Percentiles rank a stretch among this genome's conserved stretches.
Evolutionary conservation across 2,113 vertebrate species (phyloP).

Genomic region (Rhinoderma darwinii): DNA sequence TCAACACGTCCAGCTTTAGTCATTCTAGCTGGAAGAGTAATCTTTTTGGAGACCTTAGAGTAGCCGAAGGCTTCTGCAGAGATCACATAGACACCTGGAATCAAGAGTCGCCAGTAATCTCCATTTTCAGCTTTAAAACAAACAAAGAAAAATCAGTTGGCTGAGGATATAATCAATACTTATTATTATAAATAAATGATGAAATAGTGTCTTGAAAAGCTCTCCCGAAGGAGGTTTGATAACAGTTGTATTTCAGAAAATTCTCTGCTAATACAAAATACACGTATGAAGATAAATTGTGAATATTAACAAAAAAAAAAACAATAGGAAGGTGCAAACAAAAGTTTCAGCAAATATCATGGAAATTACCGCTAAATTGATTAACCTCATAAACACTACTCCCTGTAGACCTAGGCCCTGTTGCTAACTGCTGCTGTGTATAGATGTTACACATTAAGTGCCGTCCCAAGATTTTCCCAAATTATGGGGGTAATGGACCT

Average conservation of each 20-base stretch:
- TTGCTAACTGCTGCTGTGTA: too few relatives aligned
- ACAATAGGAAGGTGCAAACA: neutral
- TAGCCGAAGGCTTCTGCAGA: constrained; percentile 85
- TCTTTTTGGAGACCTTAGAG: constrained; percentile 83
- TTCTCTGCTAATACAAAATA: constrained; percentile 37
- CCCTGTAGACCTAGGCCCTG: too few relatives aligned
- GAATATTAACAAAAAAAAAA: constrained; percentile 22
- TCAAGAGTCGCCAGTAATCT: constrained; percentile 93
- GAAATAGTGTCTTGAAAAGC: constrained; percentile 37
- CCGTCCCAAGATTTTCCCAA: too few relatives aligned
- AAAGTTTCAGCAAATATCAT: neutral
- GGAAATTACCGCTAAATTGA: too few relatives aligned
- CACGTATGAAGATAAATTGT: constrained; percentile 30
- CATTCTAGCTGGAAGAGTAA: constrained; percentile 82
- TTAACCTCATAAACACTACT: too few relatives aligned
- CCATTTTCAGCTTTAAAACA: constrained; percentile 81
- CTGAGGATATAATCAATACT: constrained; percentile 45
- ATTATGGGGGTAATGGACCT: too few relatives aligned
- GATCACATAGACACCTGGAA: constrained; percentile 83
- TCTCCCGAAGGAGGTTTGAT: constrained; percentile 26
- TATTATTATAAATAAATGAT: constrained; percentile 45
- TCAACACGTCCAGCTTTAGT: constrained; percentile 83
- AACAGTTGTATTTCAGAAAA: constrained; percentile 33
- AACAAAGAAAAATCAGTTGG: neutral
- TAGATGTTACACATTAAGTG: too few relatives aligned